Evolutionary conservation across 1,140 invertebrate genomes (phyloP).

Genomic region (fruit fly (Drosophila melanogaster)): DNA sequence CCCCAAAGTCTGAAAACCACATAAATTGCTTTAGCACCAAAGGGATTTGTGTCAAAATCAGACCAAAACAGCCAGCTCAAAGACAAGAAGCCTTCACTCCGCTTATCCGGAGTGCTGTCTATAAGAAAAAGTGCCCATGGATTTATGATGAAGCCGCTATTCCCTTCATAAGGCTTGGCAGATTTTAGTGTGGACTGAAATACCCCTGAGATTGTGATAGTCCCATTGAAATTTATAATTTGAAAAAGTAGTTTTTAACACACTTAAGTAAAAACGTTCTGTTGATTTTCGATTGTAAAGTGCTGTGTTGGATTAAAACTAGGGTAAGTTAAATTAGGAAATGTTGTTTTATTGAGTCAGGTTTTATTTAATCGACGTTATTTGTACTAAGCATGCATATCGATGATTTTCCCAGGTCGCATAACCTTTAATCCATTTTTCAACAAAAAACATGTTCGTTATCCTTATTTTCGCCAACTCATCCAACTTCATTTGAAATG

Average conservation of each 20-base stretch:
- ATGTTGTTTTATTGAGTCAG: too few species aligned
- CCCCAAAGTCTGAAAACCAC: constrained; percentile 57
- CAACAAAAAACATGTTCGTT: constrained; percentile 14
- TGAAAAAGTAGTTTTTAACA: not conserved
- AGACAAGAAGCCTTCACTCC: constrained; percentile 55
- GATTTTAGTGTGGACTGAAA: not conserved
- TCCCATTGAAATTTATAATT: not conserved
- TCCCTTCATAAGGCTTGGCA: constrained; percentile 9
- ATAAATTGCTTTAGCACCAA: constrained; percentile 83
- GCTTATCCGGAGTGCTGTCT: constrained; percentile 14
- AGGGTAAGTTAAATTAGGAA: too few species aligned
- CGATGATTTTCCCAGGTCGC: not conserved
- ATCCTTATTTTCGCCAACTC: constrained; percentile 31
- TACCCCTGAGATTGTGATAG: not conserved
- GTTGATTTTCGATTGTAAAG: too few species aligned
- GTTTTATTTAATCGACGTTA: not conserved
- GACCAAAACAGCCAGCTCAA: constrained; percentile 64
- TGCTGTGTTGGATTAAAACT: too few species aligned
- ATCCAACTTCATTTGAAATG: constrained; percentile 34
- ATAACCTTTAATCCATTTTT: not conserved
- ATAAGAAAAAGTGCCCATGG: constrained; percentile 16
- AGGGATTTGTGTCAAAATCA: constrained; percentile 80
- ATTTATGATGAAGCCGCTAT: constrained; percentile 33
- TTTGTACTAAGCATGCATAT: not conserved
- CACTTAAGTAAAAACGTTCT: not conserved